Conservation (phyloP, 1,140 invertebrate genomes). For the Triops cancriformis region DNA sequence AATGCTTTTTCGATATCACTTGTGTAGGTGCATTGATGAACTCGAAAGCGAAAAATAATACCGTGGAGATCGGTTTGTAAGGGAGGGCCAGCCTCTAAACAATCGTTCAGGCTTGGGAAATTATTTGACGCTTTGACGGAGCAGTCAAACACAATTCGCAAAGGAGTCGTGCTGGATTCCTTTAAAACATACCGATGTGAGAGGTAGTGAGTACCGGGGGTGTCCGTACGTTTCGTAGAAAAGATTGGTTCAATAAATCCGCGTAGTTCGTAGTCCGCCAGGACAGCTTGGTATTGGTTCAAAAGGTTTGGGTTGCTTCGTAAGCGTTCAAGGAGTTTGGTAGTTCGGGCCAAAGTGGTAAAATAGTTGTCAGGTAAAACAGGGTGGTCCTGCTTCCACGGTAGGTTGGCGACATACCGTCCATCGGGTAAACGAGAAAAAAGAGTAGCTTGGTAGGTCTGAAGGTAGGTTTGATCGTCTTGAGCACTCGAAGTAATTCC, state of each 20-base stretch:
- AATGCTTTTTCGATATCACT: constrained; percentile 42
- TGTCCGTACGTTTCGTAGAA: not conserved
- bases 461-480: not conserved
- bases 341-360: not conserved
- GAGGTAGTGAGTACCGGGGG: constrained; percentile 28
- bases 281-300: constrained; percentile 1
- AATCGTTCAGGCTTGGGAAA: constrained; percentile 20
- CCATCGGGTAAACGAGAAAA: not conserved
- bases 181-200: constrained; percentile 32
- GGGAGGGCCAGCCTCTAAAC: constrained; percentile 27
- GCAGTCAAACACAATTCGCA: constrained; percentile 33
- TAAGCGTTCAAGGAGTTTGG: not conserved
- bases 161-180: constrained; percentile 28
- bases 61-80: constrained; percentile 31
- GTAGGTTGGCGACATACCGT: not conserved
- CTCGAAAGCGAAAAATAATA: constrained; percentile 33
- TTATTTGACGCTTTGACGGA: not conserved
- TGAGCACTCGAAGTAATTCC: not conserved
- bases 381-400: constrained; percentile 18
- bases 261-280: not conserved
- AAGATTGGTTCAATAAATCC: constrained; percentile 12
- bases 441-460: not conserved
- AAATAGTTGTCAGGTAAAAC: constrained; percentile 11
- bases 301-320: not conserved
- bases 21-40: constrained; percentile 32